Evolutionary conservation across 2,888 invertebrate species (phyloP).

Genomic region (Autographa gamma): DNA sequence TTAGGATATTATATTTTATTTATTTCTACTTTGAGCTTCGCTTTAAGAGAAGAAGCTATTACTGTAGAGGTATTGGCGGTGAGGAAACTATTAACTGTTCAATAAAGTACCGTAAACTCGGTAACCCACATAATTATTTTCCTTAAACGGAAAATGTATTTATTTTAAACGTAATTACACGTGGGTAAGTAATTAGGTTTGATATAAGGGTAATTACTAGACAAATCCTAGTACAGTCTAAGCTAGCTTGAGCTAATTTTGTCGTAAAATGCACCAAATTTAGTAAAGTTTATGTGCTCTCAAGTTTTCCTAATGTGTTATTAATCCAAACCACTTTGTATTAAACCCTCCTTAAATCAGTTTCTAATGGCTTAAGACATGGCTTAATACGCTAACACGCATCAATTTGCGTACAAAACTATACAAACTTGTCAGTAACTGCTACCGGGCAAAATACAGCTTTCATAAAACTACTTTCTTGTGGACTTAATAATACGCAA

Average conservation of each 20-base stretch:
- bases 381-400: neutral
- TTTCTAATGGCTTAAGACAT: neutral
- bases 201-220: neutral
- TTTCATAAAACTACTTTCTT: no score
- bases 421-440: neutral
- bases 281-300: neutral
- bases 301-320: neutral
- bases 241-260: no score
- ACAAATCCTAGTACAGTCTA: neutral
- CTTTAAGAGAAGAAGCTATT: neutral
- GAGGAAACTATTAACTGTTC: neutral
- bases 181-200: neutral
- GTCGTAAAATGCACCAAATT: conserved; percentile 4
- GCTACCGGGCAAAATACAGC: no score
- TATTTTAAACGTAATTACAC: neutral
- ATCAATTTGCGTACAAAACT: neutral
- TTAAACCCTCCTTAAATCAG: conserved; percentile 1
- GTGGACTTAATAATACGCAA: no score
- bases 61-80: neutral
- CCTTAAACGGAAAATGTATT: no score
- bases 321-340: neutral
- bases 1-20: neutral
- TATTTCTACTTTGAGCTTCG: neutral
- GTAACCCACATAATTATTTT: no score
- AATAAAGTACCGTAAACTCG: neutral